Evolutionary conservation across 2,113 vertebrate species (phyloP).

Genomic region (Saguinus imperator): DNA sequence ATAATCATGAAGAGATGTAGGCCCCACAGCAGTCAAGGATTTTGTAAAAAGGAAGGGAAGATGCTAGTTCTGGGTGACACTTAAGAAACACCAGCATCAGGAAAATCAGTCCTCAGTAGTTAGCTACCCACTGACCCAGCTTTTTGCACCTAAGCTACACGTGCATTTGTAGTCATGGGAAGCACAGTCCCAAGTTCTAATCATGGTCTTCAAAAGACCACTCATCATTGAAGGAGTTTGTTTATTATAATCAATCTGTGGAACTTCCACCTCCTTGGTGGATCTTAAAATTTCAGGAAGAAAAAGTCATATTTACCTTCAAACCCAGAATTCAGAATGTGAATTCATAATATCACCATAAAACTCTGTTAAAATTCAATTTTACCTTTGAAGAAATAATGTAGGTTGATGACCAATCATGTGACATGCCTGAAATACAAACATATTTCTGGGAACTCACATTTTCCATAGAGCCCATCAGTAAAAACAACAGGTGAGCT

Average conservation of each 20-base stretch:
- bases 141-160: background rate
- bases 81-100: background rate
- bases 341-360: constrained; percentile 23
- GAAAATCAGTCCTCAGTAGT: background rate
- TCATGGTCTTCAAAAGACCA: background rate
- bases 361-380: background rate
- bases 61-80: background rate
- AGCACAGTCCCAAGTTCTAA: background rate
- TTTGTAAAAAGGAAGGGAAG: background rate
- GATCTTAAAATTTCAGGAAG: constrained; percentile 12
- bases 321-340: constrained; percentile 41
- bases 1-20: constrained; percentile 9
- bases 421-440: constrained; percentile 41
- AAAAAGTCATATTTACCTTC: background rate
- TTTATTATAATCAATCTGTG: constrained; percentile 15
- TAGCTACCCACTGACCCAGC: constrained; percentile 13
- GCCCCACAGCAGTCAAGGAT: background rate
- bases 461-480: constrained; percentile 25
- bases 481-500: background rate
- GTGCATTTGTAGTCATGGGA: background rate
- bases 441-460: constrained; percentile 22
- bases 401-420: background rate
- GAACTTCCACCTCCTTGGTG: background rate
- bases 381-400: constrained; percentile 39
- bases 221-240: background rate